A percentile compares a stretch with the other conserved stretches of the same genome.
Evolutionary conservation across 53 echinoderm and acorn worm genomes (phyloP).

Genomic region (Temnopleurus reevesii): DNA sequence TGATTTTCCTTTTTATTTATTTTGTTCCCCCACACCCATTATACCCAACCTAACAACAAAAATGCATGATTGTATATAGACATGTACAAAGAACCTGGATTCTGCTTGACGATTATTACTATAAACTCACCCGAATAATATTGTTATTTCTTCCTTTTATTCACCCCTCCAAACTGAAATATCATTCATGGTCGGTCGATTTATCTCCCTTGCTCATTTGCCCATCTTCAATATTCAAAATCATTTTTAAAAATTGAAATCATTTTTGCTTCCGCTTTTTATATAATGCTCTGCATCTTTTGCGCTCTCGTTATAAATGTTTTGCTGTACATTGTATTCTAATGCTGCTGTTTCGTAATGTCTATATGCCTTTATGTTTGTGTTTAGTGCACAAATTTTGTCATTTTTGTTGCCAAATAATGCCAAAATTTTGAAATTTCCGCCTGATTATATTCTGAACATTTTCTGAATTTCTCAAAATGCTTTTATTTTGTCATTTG

Average conservation of each 20-base stretch:
- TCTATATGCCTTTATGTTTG: no score
- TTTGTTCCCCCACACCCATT: constrained; percentile 37
- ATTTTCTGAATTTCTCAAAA: no score
- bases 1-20: constrained; percentile 40
- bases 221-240: background rate
- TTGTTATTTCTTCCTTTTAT: constrained; percentile 56
- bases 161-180: constrained; percentile 41
- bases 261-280: background rate
- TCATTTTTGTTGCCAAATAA: no score
- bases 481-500: no score
- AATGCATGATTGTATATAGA: constrained; percentile 35
- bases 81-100: background rate
- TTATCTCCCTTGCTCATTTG: background rate
- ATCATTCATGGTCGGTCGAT: constrained; percentile 21
- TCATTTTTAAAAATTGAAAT: background rate
- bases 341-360: no score
- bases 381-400: no score
- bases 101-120: background rate
- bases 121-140: constrained; percentile 41
- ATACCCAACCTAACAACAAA: background rate
- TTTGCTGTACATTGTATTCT: no score
- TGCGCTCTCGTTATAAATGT: no score
- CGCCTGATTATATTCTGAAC: no score
- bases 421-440: no score
- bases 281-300: background rate